A percentile compares a stretch with the other conserved stretches of the same genome.
phyloP scores from a whole-genome alignment of 2,797 vertebrate genomes.

The Myotis pilosus region DNA sequence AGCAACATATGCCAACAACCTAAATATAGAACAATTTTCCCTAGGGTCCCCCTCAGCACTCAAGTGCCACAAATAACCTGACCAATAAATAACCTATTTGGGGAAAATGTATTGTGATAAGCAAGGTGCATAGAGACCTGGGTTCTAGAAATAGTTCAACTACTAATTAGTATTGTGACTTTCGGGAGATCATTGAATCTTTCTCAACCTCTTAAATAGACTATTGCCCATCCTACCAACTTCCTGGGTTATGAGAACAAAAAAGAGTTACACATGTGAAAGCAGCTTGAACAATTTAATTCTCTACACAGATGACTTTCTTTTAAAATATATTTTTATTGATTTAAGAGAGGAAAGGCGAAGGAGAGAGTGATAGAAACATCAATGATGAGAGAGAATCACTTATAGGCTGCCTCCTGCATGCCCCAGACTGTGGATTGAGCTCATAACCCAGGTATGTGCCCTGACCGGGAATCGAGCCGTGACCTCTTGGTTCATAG shows the following conservation, averaged over 20 bases:
- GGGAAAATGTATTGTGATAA: neutral
- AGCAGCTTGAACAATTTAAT: neutral
- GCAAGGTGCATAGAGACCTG: neutral
- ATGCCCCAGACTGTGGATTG: too few species aligned
- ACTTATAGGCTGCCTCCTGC: too few species aligned
- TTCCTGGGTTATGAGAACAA: neutral
- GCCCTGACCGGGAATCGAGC: neutral
- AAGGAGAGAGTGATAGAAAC: too few species aligned
- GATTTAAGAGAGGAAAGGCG: too few species aligned
- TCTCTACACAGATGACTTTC: neutral
- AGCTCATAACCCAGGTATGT: neutral
- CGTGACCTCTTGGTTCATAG: neutral
- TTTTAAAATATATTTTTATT: too few species aligned
- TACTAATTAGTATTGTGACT: slow-evolving; percentile 22
- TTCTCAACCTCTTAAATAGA: neutral
- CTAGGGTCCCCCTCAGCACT: neutral
- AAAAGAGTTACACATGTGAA: neutral
- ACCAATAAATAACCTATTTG: neutral
- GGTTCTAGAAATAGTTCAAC: slow-evolving; percentile 26
- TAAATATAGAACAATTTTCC: slow-evolving; percentile 18
- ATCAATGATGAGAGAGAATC: too few species aligned
- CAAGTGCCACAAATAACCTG: neutral
- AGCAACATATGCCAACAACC: neutral
- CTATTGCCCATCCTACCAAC: neutral
- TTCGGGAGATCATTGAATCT: neutral